Percentiles rank a stretch among this genome's conserved stretches.
Evolutionary conservation across 2,113 vertebrate genomes (phyloP).

Genomic region (Chaetops frenatus): DNA sequence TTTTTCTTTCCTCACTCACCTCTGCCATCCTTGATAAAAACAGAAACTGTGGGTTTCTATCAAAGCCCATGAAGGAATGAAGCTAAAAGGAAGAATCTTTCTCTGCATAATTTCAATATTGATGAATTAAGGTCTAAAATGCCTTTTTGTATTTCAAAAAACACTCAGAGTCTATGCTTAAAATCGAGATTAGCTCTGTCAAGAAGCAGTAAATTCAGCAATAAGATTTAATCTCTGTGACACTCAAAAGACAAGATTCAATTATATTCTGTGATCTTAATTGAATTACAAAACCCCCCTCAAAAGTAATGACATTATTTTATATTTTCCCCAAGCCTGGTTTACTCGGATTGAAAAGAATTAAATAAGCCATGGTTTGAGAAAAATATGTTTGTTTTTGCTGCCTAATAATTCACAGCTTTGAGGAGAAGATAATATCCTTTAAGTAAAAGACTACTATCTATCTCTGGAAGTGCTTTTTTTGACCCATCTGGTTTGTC

Average conservation of each 20-base stretch:
- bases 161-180: conserved; percentile 9
- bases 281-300: conserved; percentile 49
- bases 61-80: conserved; percentile 26
- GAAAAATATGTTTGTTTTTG: conserved; percentile 71
- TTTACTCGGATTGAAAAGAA: conserved; percentile 54
- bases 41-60: conserved; percentile 11
- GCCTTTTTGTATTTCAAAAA: conserved; percentile 46
- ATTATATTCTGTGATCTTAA: conserved; percentile 63
- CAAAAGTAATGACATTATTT: conserved; percentile 67
- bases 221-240: conserved; percentile 64
- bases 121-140: conserved; percentile 33
- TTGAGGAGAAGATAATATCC: conserved; percentile 69
- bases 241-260: conserved; percentile 66
- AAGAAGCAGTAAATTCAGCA: conserved; percentile 60
- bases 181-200: conserved; percentile 55
- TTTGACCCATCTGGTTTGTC: conserved; percentile 82
- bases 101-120: conserved; percentile 39
- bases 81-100: conserved; percentile 28
- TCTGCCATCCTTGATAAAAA: conserved; percentile 10
- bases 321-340: conserved; percentile 42
- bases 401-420: conserved; percentile 65
- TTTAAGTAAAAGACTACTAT: conserved; percentile 74
- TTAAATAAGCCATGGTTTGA: conserved; percentile 44
- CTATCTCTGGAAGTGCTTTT: conserved; percentile 59
- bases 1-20: not conserved